Evolutionary conservation across 2,888 invertebrate species (phyloP), one percentile per base, ranked within the genome.

Genomic region (Eubasilissa splendida): DNA sequence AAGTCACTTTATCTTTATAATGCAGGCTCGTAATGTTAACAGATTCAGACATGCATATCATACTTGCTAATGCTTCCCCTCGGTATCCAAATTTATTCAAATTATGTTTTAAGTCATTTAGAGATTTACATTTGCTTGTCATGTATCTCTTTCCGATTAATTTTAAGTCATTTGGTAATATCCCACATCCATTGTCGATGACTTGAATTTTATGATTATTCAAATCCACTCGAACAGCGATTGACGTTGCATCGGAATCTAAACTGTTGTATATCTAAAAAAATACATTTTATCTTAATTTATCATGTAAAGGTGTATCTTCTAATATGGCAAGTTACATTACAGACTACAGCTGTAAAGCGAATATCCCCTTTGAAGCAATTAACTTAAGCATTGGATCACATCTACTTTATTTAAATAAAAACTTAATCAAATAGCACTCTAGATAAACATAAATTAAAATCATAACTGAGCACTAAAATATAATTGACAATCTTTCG

Each of bases 171-270:
- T 87, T 85, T 84, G 88, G 87, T 3, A 87, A 84, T 53, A 96
- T 92, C 2, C 96, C 96, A 84, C 84, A 85, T 2, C 96, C 96
- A 89, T 96, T 95, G 86, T 96, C 96, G 59, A 95, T 90, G 7
- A 96, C 93, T 91, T 95, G 94, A 84, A 96, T 90, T 84, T 90
- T 91, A 85, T 90, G 91, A 82, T 91, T 89, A 79, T 88, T 86
- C 50, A 93, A 87, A 86, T 95, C 89, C 42, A 96, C 86, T 85
- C 95, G 90, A 76, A 96, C 90, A 31, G 94, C 95, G 79, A 96
- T 91, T 42, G 93, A 92, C 22, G 92, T 92, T 1, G 95, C 92
- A 83, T 91, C 90, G 10, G 94, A 94, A 87, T 95, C 94, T 82
- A 96, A 86, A 50, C 94, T 91, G 88, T 96, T 95, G 82, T 92